These are phyloP conservation scores for Cryptoblepharus egeriae DNA, from an alignment of 2,797 vertebrate genomes.

Conservation along the genomic window DNA sequence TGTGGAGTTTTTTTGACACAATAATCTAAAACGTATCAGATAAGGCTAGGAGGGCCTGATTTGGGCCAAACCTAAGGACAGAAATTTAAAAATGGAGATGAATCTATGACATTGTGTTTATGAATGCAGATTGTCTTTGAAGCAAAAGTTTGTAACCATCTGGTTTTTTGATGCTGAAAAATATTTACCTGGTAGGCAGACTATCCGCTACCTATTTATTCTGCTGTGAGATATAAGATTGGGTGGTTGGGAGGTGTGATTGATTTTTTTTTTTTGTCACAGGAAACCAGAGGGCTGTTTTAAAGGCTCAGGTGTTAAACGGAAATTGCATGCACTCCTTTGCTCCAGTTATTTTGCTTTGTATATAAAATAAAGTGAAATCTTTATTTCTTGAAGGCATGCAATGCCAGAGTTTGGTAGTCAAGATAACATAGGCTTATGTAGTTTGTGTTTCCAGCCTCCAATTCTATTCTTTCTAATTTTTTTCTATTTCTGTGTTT, in stretches of 20 bases:
- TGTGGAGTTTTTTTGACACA: neutral
- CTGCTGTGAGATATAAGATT: slow-evolving; percentile 48
- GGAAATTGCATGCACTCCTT: slow-evolving; percentile 63
- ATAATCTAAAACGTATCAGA: slow-evolving; percentile 46
- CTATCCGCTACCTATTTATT: slow-evolving; percentile 62
- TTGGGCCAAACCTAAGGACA: neutral
- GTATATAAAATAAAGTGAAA: slow-evolving; percentile 71
- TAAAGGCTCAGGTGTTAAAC: slow-evolving; percentile 65
- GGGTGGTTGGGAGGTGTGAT: slow-evolving; percentile 55
- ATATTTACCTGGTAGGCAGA: slow-evolving; percentile 61
- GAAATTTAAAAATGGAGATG: neutral
- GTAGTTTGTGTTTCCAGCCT: slow-evolving; percentile 48
- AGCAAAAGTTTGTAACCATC: slow-evolving; percentile 33
- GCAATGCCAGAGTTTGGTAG: slow-evolving; percentile 61
- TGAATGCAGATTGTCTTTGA: slow-evolving; percentile 39
- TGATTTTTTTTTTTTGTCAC: slow-evolving; percentile 68
- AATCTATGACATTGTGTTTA: neutral
- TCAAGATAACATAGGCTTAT: slow-evolving; percentile 60
- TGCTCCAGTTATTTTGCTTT: slow-evolving; percentile 67
- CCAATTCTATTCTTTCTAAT: no score
- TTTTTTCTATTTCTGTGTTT: slow-evolving; percentile 33
- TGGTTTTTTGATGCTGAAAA: slow-evolving; percentile 48
- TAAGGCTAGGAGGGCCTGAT: neutral
- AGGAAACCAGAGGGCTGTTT: slow-evolving; percentile 63
- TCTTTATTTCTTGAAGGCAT: slow-evolving; percentile 64